A percentile compares a stretch with the other conserved stretches of the same genome.
These are phyloP conservation scores for Synanceia verrucosa DNA, from an alignment of 2,797 vertebrate genomes.

Conservation along the genomic window DNA sequence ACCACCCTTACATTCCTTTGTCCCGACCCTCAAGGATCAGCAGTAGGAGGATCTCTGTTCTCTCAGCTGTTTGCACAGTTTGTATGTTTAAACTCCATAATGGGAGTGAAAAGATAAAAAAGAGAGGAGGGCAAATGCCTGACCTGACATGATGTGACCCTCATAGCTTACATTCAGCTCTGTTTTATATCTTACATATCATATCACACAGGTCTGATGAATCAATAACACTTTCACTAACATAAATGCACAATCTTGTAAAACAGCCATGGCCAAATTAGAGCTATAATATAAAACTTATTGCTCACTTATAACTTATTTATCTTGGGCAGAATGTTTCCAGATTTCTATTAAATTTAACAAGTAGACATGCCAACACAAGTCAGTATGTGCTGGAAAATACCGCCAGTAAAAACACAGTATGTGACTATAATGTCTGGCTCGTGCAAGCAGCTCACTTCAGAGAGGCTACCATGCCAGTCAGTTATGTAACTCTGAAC, in stretches of 20 bases:
- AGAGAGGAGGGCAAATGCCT: too few species aligned
- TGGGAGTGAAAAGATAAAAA: not conserved
- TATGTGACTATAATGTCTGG: not conserved
- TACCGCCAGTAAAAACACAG: not conserved
- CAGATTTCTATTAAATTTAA: not conserved
- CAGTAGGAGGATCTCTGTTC: not conserved
- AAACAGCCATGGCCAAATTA: not conserved
- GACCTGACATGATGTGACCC: too few species aligned
- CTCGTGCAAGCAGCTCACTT: not conserved
- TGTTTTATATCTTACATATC: not conserved
- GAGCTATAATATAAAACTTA: not conserved
- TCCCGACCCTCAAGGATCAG: not conserved
- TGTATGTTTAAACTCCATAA: not conserved
- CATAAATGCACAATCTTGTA: not conserved
- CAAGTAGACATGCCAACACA: not conserved
- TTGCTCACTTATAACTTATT: too few species aligned
- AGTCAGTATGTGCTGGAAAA: rapidly evolving
- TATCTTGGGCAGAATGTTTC: not conserved
- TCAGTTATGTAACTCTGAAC: not conserved
- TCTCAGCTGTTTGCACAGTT: not conserved
- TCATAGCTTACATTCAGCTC: too few species aligned
- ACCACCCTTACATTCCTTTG: not conserved
- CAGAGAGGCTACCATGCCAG: not conserved
- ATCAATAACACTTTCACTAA: not conserved
- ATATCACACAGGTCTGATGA: not conserved